phyloP scores from a whole-genome alignment of 2,797 vertebrate species.

The Myripristis jacobus region DNA sequence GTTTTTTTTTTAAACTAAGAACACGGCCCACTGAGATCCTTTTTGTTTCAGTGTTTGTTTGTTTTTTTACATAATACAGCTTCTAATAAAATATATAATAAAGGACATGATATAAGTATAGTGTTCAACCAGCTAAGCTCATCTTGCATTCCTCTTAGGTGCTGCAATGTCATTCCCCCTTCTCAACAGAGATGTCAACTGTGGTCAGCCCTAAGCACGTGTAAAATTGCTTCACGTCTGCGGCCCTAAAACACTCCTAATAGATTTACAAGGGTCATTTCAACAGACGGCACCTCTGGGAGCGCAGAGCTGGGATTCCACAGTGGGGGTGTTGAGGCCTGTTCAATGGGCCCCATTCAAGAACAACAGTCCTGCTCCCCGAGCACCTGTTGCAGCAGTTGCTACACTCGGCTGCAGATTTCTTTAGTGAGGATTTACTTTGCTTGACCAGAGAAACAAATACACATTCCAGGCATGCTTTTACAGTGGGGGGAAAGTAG shows the following conservation, averaged over 20 bases:
- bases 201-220: slow-evolving; percentile 56
- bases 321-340: slow-evolving; percentile 56
- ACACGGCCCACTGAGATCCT: background rate
- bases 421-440: slow-evolving; percentile 39
- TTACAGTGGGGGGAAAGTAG: background rate
- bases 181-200: slow-evolving; percentile 51
- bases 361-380: slow-evolving; percentile 67
- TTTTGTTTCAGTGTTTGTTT: background rate
- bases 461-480: slow-evolving; percentile 2
- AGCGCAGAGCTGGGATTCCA: slow-evolving; percentile 68
- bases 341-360: slow-evolving; percentile 67
- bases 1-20: background rate
- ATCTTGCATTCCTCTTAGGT: background rate
- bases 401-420: slow-evolving; percentile 59
- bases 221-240: slow-evolving; percentile 70
- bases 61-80: too few species aligned
- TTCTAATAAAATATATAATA: too few species aligned
- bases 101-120: background rate
- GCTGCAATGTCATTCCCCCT: background rate
- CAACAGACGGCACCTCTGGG: slow-evolving; percentile 64
- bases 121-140: background rate
- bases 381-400: slow-evolving; percentile 78
- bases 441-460: slow-evolving; percentile 17
- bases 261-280: slow-evolving; percentile 79
- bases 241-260: slow-evolving; percentile 65